These are phyloP conservation scores for Lucilia cuprina DNA, from an alignment of 1,140 invertebrate species.

Conservation along the genomic window DNA sequence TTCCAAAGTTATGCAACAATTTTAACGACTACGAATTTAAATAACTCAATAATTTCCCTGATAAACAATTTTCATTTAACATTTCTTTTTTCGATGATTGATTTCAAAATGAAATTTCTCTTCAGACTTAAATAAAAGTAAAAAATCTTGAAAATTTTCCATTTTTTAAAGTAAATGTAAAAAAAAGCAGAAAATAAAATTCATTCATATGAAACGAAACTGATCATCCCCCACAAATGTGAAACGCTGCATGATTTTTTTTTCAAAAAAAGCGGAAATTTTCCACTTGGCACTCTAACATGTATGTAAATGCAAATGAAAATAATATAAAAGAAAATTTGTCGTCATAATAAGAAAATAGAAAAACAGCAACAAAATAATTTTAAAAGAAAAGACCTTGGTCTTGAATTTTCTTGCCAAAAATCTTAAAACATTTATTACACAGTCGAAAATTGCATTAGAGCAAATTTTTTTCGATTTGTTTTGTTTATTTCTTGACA, in stretches of 20 bases:
- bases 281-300: slow-evolving; percentile 7
- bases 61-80: no score
- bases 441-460: not conserved
- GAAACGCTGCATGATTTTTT: not conserved
- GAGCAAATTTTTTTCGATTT: not conserved
- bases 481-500: not conserved
- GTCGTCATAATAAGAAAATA: not conserved
- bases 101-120: not conserved
- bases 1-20: no score
- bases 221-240: not conserved
- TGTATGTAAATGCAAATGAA: not conserved
- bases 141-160: not conserved
- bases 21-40: no score
- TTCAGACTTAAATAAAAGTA: not conserved
- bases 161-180: not conserved
- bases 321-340: not conserved
- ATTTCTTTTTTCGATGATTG: not conserved
- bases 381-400: slow-evolving; percentile 31
- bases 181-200: no score
- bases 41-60: no score
- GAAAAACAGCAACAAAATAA: not conserved
- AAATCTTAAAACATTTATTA: not conserved
- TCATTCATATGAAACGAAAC: not conserved
- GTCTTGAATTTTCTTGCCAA: slow-evolving; percentile 37
- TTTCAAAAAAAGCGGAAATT: not conserved